phyloP scores from a whole-genome alignment of 2,888 invertebrate species.

The Agapetus fuscipes region DNA sequence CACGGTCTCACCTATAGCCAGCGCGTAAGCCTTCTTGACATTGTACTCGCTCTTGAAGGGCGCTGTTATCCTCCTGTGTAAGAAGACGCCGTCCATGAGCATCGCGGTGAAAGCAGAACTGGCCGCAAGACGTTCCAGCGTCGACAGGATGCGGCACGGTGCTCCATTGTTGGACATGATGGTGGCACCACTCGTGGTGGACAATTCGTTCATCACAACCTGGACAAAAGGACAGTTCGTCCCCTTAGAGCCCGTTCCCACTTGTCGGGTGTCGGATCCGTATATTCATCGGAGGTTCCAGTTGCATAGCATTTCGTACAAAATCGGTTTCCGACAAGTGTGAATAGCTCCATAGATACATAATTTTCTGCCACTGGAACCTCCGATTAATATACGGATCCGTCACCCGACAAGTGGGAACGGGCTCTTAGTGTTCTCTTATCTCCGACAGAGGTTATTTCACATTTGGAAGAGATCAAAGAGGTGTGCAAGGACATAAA shows the following conservation, averaged over 20 bases:
- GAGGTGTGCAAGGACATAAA: too few species aligned
- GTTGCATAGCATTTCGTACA: too few species aligned
- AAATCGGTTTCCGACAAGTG: too few species aligned
- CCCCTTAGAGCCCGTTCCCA: too few species aligned
- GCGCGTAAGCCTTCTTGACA: slow-evolving; percentile 36
- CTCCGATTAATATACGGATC: too few species aligned
- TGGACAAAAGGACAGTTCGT: slow-evolving; percentile 23
- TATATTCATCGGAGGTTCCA: too few species aligned
- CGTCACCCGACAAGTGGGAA: too few species aligned
- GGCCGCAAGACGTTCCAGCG: slow-evolving; percentile 43
- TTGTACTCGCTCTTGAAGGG: slow-evolving; percentile 50
- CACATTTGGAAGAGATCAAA: background rate
- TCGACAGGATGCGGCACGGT: slow-evolving; percentile 45
- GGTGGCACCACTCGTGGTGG: slow-evolving; percentile 32
- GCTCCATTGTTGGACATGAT: slow-evolving; percentile 42
- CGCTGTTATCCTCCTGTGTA: slow-evolving; percentile 57
- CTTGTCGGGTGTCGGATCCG: too few species aligned
- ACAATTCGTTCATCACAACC: slow-evolving; percentile 48
- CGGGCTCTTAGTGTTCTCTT: too few species aligned
- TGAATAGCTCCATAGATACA: too few species aligned
- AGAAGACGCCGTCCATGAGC: slow-evolving; percentile 54
- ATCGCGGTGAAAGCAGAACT: slow-evolving; percentile 59
- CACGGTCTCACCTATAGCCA: slow-evolving; percentile 40
- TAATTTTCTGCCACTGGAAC: too few species aligned
- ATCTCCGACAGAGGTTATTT: background rate